These are phyloP conservation scores for Didymodactylos carnosus DNA, from an alignment of 2,888 invertebrate species.

Conservation along the genomic window DNA sequence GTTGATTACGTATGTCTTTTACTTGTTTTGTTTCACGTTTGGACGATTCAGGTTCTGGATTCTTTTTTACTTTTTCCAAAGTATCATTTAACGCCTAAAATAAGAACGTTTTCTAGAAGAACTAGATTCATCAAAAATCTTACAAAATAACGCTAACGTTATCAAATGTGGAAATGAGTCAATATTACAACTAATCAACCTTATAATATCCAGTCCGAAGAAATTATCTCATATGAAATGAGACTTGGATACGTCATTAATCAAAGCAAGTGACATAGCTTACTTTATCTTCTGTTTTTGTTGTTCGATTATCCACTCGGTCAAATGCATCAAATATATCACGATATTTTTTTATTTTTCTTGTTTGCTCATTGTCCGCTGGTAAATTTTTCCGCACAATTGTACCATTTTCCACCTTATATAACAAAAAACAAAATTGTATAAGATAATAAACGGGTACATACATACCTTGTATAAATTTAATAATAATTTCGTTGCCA, in stretches of 20 bases:
- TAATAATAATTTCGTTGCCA: conserved; percentile 28
- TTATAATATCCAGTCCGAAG: no score
- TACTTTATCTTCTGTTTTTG: neutral
- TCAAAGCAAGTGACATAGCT: no score
- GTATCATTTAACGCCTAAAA: neutral
- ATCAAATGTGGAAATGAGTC: no score
- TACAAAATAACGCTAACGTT: no score
- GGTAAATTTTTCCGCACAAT: conserved; percentile 66
- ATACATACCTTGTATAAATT: conserved; percentile 21
- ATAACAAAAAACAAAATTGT: neutral
- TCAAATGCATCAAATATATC: conserved; percentile 83
- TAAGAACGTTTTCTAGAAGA: neutral
- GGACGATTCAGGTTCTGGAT: neutral
- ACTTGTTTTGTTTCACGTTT: neutral
- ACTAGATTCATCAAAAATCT: no score
- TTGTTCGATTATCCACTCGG: conserved; percentile 54
- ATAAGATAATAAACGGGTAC: neutral
- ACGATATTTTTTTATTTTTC: conserved; percentile 67
- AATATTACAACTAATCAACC: no score
- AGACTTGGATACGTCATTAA: no score
- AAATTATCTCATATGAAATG: no score
- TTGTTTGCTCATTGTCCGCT: conserved; percentile 70
- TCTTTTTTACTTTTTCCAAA: neutral
- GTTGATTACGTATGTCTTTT: no score
- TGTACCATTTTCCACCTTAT: conserved; percentile 53